Evolutionary conservation across 2,797 vertebrate species (phyloP), one percentile per base, ranked within the genome.

Genomic region (Graptemys geographica): DNA sequence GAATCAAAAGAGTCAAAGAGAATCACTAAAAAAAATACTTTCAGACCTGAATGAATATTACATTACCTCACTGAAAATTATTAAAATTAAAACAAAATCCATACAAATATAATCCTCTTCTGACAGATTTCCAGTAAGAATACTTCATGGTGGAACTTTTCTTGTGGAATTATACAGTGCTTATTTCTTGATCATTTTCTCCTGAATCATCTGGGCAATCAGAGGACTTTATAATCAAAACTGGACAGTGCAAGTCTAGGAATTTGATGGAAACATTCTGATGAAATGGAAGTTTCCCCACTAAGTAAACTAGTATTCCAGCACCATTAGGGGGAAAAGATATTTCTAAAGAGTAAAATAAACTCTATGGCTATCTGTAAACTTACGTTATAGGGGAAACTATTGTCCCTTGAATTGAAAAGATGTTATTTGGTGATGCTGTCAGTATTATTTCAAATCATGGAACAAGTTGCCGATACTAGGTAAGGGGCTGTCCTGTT

Each of bases 351-450:
- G n/a, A 79, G 44, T 37, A 8, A 79, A 51, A 53, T 51, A 53
- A 51, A 41, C 52, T 65, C 57, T 80, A 8, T 28, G 69, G n/a
- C 15, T 55, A 69, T 31, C 62, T 21, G 12, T 79, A 81, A 21
- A 59, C 51, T 33, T 69, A 69, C 5, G 28, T 87, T 87, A 28
- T 79, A 87, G 90, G 57, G 86, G 90, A 92, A 91, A 82, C 52
- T 86, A 90, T 47, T 80, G 12, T 81, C 49, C 47, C 90, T 84
- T 56, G 33, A 27, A 23, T 90, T 93, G n/a, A 59, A 96, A 92
- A 87, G 52, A 8, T 23, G 6, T 52, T 53, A 53, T 53, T 80
- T 28, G 9, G 49, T 53, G 27, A 33, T 13, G 33, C n/a, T 10
- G 16, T 65, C 8, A 4, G 9, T 65, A 6, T 27, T 87, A 65